Evolutionary conservation across 30 jellyfish, hydroid and myxozoan species (phyloP).

Genomic region (Mastigias papua): DNA sequence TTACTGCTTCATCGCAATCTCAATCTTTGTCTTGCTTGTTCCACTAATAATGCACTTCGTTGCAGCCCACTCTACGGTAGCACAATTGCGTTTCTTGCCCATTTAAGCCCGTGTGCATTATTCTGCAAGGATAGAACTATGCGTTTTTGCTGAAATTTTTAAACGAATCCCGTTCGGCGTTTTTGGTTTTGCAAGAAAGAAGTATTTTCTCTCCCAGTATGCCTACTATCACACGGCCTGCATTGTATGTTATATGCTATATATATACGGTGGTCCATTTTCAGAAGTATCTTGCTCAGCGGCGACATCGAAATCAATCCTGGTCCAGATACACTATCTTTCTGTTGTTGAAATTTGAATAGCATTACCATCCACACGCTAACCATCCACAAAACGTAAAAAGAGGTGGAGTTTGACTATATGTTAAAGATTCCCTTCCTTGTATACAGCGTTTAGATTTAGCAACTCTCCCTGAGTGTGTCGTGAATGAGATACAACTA

Average conservation of each 20-base stretch:
- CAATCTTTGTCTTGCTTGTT: conserved; percentile 38
- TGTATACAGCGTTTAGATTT: background rate
- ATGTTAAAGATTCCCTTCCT: background rate
- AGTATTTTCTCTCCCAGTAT: conserved; percentile 16
- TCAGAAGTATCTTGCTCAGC: conserved; percentile 33
- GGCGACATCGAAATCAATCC: conserved; percentile 22
- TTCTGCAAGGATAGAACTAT: conserved; percentile 26
- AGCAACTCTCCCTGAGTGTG: conserved; percentile 25
- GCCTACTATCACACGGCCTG: conserved; percentile 38
- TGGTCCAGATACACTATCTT: conserved; percentile 10
- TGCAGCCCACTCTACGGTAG: conserved; percentile 62
- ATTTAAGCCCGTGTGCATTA: conserved; percentile 46
- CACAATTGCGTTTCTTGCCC: conserved; percentile 32
- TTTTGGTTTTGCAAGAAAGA: conserved; percentile 16
- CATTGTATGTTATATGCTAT: conserved; percentile 21
- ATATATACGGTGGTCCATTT: conserved; percentile 19
- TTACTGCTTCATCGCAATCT: conserved; percentile 58
- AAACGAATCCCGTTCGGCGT: conserved; percentile 53
- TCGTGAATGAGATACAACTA: conserved; percentile 27
- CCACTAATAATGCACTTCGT: conserved; percentile 26
- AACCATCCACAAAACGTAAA: conserved; percentile 1
- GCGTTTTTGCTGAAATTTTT: conserved; percentile 27
- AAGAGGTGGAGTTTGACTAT: background rate
- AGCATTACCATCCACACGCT: conserved; percentile 20
- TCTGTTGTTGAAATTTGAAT: conserved; percentile 5